Evolutionary conservation across 2,113 vertebrate genomes (phyloP).

Genomic region (Tragelaphus scriptus): DNA sequence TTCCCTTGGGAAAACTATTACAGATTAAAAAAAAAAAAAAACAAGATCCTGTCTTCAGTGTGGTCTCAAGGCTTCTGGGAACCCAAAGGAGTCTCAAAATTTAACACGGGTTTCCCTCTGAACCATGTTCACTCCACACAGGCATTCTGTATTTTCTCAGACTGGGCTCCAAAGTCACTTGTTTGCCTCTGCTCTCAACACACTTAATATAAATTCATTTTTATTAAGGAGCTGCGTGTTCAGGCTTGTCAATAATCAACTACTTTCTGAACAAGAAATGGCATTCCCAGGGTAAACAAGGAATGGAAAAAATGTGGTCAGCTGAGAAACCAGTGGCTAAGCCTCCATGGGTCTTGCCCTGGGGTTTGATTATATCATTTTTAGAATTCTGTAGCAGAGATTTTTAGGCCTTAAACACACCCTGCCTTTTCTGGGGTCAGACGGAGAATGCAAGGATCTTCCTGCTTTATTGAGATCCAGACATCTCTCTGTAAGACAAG

Average conservation of each 20-base stretch:
- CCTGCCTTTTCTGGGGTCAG: neutral
- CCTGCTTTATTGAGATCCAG: neutral
- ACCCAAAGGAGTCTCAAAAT: neutral
- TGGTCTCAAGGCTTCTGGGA: constrained; percentile 37
- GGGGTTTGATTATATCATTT: neutral
- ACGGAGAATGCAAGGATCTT: neutral
- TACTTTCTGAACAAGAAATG: neutral
- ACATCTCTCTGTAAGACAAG: neutral
- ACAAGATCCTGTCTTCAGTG: constrained; percentile 7
- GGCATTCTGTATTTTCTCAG: neutral
- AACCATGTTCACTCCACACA: neutral
- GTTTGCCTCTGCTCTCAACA: neutral
- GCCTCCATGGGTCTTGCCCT: fast-evolving
- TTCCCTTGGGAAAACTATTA: constrained; percentile 57
- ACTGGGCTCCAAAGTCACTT: neutral
- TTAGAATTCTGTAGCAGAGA: neutral
- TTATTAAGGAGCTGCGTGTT: neutral
- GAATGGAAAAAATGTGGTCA: neutral
- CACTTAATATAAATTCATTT: neutral
- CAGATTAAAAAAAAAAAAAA: constrained; percentile 8
- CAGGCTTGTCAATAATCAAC: neutral
- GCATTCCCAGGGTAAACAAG: neutral
- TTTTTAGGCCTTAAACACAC: neutral
- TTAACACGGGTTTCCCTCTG: neutral
- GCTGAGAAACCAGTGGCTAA: neutral